Percentiles rank a stretch among this genome's conserved stretches.
These are phyloP conservation scores for Thera obeliscata DNA, from an alignment of 2,888 invertebrate genomes.

Conservation along the genomic window DNA sequence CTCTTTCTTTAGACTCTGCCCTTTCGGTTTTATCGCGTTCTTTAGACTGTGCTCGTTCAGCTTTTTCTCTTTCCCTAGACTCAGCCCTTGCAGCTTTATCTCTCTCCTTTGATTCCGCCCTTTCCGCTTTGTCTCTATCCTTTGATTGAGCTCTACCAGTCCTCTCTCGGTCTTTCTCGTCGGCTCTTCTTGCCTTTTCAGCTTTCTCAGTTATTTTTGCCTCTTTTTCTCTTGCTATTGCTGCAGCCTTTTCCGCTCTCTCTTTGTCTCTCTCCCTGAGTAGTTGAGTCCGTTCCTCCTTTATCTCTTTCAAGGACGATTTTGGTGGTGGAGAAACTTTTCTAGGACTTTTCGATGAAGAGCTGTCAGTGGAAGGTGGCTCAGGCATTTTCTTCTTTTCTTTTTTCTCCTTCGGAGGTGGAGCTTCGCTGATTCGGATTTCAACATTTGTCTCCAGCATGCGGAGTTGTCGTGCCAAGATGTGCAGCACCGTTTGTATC, in stretches of 20 bases:
- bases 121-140: slow-evolving; percentile 24
- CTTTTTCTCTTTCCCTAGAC: slow-evolving; percentile 33
- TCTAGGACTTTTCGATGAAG: slow-evolving; percentile 16
- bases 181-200: slow-evolving; percentile 21
- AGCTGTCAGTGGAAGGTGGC: slow-evolving; percentile 13
- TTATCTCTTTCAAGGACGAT: slow-evolving; percentile 8
- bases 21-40: slow-evolving; percentile 1
- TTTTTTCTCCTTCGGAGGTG: slow-evolving; percentile 18
- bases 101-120: slow-evolving; percentile 24
- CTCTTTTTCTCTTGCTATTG: slow-evolving; percentile 26
- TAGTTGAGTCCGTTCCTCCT: slow-evolving; percentile 13
- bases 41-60: slow-evolving; percentile 19
- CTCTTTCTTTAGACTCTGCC: slow-evolving; percentile 22
- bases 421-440: slow-evolving; percentile 45
- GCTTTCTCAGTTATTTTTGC: slow-evolving; percentile 19
- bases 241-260: slow-evolving; percentile 20
- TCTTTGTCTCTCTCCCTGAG: slow-evolving; percentile 14
- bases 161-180: slow-evolving; percentile 21
- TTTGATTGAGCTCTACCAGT: slow-evolving; percentile 9
- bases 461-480: slow-evolving; percentile 69
- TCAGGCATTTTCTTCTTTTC: slow-evolving; percentile 29
- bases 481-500: slow-evolving; percentile 64
- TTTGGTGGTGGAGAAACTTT: slow-evolving; percentile 12
- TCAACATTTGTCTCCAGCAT: slow-evolving; percentile 67
- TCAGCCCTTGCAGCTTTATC: slow-evolving; percentile 21